Percentiles rank a stretch among this genome's conserved stretches.
These are phyloP conservation scores for Benthosema pterotum DNA, from an alignment of 2,797 vertebrate species.

Conservation along the genomic window DNA sequence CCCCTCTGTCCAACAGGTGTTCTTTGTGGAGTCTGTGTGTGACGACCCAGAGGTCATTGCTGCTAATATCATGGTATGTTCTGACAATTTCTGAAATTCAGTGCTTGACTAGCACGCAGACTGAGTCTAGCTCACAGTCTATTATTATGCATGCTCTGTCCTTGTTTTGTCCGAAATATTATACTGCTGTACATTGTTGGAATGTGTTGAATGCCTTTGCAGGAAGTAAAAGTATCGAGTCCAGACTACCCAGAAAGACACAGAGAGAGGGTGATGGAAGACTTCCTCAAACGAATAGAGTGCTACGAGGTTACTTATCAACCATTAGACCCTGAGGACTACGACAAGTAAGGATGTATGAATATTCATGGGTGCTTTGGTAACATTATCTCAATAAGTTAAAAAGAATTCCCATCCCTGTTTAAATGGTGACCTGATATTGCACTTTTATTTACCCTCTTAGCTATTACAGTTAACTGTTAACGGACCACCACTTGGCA, in stretches of 20 bases:
- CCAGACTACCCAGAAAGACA: conserved; percentile 95
- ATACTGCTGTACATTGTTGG: conserved; percentile 8
- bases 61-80: conserved; percentile 94
- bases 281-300: conserved; percentile 96
- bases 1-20: conserved; percentile 81
- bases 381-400: too few species aligned
- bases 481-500: too few species aligned
- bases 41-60: conserved; percentile 98
- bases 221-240: conserved; percentile 98
- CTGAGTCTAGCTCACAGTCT: conserved; percentile 36
- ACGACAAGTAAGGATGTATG: conserved; percentile 88
- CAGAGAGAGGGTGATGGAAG: conserved; percentile 95
- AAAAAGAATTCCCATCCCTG: background rate
- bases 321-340: conserved; percentile 89
- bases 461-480: too few species aligned
- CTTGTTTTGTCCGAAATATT: conserved; percentile 7
- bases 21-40: conserved; percentile 98
- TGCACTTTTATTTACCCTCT: too few species aligned
- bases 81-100: conserved; percentile 3
- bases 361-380: background rate
- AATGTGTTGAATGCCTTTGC: conserved; percentile 39
- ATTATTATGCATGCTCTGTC: conserved; percentile 39
- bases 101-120: conserved; percentile 11
- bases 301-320: conserved; percentile 98
- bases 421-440: background rate